Base-by-base conservation (phyloP, 2,113 vertebrate genomes). In the Carettochelys insculpta region DNA sequence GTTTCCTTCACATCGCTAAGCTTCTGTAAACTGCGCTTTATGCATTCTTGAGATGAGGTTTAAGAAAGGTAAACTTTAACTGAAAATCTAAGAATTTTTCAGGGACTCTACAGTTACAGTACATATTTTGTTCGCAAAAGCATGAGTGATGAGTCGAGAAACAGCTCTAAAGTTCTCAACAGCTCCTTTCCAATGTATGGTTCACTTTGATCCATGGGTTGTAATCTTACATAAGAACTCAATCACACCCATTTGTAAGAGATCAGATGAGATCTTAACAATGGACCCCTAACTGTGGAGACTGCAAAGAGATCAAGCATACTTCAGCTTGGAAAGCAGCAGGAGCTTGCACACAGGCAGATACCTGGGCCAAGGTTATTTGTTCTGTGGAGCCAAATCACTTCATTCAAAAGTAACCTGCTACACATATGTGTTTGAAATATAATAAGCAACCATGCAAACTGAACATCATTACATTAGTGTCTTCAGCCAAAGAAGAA, bases 131-230 rank as follows among this genome's bases (percentile, higher is more conserved):
- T 80, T 96, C 31, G 48, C 77, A 76, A 82, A 90, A 79, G 48
- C 86, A 54, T 92, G 90, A 97, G 82, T 88, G 95, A 92, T 83
- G 95, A 87, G 48, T 81, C 88, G 75, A 90, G 96, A 97, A 96
- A 97, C 96, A 97, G 96, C 90, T 92, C 84, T 96, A 93, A 94
- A 96, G 97, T 96, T 96, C 96, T 94, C 87, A 97, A 97, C 86
- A 96, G 87, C 68, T 78, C 79, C 86, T 92, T 96, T 93, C 91
- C 73, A 27, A 90, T 73, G 43, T 93, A 93, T 86, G 82, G 94
- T 83, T 97, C 58, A 51, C 96, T 98, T 97, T 98, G 96, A 97
- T 98, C 92, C 95, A 90, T 50, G 77, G 83, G 80, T 83, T 97
- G 92, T 92, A 97, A 96, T 96, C 93, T 96, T 95, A 96, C 85